phyloP scores from a whole-genome alignment of 2,113 vertebrate genomes.

The Elachura formosa region DNA sequence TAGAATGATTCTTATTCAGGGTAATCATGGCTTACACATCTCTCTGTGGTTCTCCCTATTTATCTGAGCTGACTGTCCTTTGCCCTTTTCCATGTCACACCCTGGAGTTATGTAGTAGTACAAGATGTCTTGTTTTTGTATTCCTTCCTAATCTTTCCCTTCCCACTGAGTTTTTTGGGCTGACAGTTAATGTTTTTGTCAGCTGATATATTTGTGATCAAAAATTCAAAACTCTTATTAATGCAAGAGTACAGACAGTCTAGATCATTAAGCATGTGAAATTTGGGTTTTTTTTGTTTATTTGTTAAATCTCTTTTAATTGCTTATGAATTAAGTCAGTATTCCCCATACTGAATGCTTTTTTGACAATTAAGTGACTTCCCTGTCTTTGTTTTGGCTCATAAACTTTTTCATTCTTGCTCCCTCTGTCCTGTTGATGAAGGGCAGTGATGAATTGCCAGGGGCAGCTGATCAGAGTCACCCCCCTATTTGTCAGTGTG shows the following conservation, averaged over 20 bases:
- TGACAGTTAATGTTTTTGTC: neutral
- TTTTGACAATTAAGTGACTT: neutral
- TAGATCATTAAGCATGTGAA: neutral
- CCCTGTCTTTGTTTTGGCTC: neutral
- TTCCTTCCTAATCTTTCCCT: neutral
- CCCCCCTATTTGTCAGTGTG: neutral
- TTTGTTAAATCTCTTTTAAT: neutral
- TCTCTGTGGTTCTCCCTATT: fast-evolving
- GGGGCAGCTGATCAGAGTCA: neutral
- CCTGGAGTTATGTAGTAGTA: neutral
- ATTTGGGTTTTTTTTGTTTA: neutral
- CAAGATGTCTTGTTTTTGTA: neutral
- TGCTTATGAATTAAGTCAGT: neutral
- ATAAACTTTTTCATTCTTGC: neutral
- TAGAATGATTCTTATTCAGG: neutral
- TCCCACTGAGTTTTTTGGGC: neutral
- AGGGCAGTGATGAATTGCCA: neutral
- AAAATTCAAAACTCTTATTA: neutral
- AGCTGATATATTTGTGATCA: neutral
- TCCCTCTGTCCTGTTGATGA: neutral
- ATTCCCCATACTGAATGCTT: neutral
- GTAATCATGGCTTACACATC: neutral
- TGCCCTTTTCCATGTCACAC: neutral
- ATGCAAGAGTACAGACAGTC: neutral
- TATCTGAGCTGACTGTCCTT: neutral